Base-by-base conservation (phyloP, 2,797 vertebrate genomes). In the Sciurus vulgaris region DNA sequence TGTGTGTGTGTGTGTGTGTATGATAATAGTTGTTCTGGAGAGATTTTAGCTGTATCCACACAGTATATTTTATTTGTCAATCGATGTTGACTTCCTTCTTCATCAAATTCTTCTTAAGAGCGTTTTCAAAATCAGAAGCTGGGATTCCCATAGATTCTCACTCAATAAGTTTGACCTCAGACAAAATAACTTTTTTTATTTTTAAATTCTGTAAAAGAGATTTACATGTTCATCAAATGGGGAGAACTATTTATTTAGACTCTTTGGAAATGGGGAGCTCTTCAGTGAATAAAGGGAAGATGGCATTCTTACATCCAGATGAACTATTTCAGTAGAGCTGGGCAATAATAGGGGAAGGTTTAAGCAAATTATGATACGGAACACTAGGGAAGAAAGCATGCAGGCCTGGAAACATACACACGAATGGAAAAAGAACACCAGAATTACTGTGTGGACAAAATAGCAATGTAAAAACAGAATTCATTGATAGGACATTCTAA, bases 181-280 rank as follows among this genome's bases (percentile, higher is more conserved):
- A 86, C 54, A 90, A 84, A 92, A 85, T 92, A 92, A 41, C 30
- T 94, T 35, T 38, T 38, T 61, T 81, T 73, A 51, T 82, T 74
- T 82, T 83, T 44, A 30, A 76, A 44, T 54, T 51, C 65, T 78
- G 7, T n/a, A 67, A 61, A 81, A 7, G 22, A 47, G n/a, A 86
- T n/a, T 87, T 70, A 79, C 41, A 20, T 70, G 15, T 22, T 86
- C 41, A 83, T 89, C 44, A 83, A n/a, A 74, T 56, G 17, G 15
- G 12, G 47, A 92, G 38, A 47, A 69, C 1, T 10, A 70, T 15
- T 69, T 79, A 35, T 51, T 69, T 38, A 78, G 82, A 69, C 35
- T 51, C 84, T 79, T 59, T 67, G 47, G 67, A 72, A 65, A 93
- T 44, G 14, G n/a, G 18, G 11, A 74, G 10, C 41, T 76, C 69